Conservation (phyloP, 2,888 invertebrate genomes). For the Sericinus montela region DNA sequence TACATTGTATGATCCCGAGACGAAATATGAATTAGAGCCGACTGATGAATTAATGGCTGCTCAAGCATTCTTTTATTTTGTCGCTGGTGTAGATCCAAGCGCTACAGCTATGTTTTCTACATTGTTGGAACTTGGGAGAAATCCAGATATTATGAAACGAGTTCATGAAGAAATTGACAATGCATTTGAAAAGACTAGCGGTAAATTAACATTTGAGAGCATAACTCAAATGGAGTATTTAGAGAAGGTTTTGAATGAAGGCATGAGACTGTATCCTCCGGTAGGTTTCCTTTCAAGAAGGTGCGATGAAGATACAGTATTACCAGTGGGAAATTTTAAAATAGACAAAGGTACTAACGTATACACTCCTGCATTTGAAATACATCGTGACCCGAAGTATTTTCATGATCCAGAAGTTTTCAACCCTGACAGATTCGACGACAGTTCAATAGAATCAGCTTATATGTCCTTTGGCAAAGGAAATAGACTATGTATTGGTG, state of each 20-base stretch:
- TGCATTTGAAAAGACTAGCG: conserved; percentile 31
- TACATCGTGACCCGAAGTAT: conserved; percentile 59
- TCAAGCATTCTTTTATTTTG: conserved; percentile 53
- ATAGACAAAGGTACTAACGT: conserved; percentile 47
- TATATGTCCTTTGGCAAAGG: conserved; percentile 70
- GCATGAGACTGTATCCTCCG: conserved; percentile 45
- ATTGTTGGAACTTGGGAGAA: conserved; percentile 45
- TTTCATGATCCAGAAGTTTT: conserved; percentile 62
- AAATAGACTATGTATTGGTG: conserved; percentile 60
- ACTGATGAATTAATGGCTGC: conserved; percentile 48
- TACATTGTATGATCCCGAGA: conserved; percentile 36
- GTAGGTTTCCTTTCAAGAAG: conserved; percentile 41
- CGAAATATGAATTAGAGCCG: conserved; percentile 41
- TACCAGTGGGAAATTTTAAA: conserved; percentile 50
- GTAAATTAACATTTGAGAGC: conserved; percentile 40
- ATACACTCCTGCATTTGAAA: conserved; percentile 43
- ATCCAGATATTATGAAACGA: conserved; percentile 42
- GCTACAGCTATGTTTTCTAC: conserved; percentile 44
- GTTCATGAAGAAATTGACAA: conserved; percentile 51
- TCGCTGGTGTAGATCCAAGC: conserved; percentile 55
- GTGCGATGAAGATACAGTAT: conserved; percentile 38
- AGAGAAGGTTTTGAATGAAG: conserved; percentile 46
- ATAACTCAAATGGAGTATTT: conserved; percentile 44
- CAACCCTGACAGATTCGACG: conserved; percentile 54
- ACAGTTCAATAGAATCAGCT: conserved; percentile 33